Conservation (phyloP, 2,797 vertebrate genomes). For the Esox lucius region DNA sequence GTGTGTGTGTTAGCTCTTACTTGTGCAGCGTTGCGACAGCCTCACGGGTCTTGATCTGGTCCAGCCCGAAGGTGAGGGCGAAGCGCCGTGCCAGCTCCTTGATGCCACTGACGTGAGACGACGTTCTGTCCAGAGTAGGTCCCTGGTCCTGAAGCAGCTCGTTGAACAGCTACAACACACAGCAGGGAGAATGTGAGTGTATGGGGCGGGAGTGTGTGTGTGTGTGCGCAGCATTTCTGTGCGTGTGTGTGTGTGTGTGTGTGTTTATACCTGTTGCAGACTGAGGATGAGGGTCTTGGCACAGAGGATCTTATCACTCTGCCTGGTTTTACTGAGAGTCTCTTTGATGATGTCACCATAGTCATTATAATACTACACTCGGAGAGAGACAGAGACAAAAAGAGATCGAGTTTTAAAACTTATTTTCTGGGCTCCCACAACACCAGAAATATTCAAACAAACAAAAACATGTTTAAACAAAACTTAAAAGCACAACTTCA, state of each 20-base stretch:
- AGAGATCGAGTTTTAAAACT: not conserved
- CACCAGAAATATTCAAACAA: no score
- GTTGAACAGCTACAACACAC: conserved; percentile 87
- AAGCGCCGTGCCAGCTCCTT: conserved; percentile 97
- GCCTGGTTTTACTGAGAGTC: conserved; percentile 97
- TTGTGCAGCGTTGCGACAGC: conserved; percentile 98
- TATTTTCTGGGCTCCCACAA: no score
- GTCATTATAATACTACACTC: conserved; percentile 93
- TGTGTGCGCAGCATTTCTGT: conserved; percentile 11
- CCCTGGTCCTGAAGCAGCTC: conserved; percentile 98
- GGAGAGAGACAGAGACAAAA: conserved; percentile 25
- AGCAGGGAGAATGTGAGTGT: not conserved
- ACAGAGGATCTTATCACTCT: conserved; percentile 98
- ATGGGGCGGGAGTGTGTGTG: not conserved
- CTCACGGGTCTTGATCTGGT: conserved; percentile 98
- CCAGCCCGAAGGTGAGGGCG: conserved; percentile 96
- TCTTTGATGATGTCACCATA: conserved; percentile 99
- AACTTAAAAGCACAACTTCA: no score
- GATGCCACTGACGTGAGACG: conserved; percentile 96
- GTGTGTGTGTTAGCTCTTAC: conserved; percentile 72
- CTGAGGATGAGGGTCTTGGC: conserved; percentile 99
- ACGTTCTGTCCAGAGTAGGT: conserved; percentile 94
- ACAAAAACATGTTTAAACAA: no score
- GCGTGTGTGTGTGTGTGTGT: not conserved
- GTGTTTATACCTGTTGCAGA: conserved; percentile 85